Percentiles rank a stretch among this genome's conserved stretches.
Conservation (phyloP, 2,888 invertebrate species). For the Parnassius mnemosyne region DNA sequence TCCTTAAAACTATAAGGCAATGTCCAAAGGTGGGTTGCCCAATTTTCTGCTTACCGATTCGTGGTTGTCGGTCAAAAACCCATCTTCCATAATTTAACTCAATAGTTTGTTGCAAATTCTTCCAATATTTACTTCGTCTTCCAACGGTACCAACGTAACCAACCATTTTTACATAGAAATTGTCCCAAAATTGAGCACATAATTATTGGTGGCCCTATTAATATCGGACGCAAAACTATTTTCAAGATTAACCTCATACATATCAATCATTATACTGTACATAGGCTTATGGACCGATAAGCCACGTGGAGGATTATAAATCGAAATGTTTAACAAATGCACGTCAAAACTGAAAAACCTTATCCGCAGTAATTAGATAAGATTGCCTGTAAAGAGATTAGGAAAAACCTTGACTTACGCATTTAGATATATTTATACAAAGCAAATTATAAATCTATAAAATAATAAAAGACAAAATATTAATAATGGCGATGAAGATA, state of each 20-base stretch:
- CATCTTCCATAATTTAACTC: too few species aligned
- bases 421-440: neutral
- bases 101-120: too few species aligned
- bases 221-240: neutral
- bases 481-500: too few species aligned
- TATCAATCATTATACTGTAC: neutral
- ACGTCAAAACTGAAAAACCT: neutral
- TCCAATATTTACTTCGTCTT: too few species aligned
- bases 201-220: neutral
- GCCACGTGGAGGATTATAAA: neutral
- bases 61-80: too few species aligned
- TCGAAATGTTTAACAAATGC: neutral
- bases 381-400: neutral
- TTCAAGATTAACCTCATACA: neutral
- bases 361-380: slow-evolving; percentile 9
- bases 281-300: neutral
- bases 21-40: too few species aligned
- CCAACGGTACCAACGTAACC: too few species aligned
- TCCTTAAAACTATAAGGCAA: too few species aligned
- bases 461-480: too few species aligned
- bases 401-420: slow-evolving; percentile 12
- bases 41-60: too few species aligned
- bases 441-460: too few species aligned
- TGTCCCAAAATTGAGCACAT: neutral
- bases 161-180: too few species aligned